A percentile compares a stretch with the other conserved stretches of the same genome.
Evolutionary conservation across 2,113 vertebrate genomes (phyloP).

Genomic region (Pteruthius melanotis): DNA sequence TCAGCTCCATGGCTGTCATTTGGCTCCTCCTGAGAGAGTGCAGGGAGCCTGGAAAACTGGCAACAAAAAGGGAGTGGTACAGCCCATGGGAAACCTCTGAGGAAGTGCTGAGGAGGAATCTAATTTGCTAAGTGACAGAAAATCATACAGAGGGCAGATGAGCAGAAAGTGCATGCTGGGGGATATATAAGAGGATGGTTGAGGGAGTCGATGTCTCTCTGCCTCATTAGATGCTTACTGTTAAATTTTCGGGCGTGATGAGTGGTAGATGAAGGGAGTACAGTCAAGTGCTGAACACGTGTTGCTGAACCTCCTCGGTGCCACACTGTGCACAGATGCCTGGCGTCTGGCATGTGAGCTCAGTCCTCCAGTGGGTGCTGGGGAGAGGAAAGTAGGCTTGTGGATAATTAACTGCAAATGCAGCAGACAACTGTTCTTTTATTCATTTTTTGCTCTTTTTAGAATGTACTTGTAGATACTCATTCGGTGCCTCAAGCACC

Average conservation of each 20-base stretch:
- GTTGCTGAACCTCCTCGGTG: background rate
- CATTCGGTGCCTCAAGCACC: background rate
- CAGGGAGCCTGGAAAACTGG: background rate
- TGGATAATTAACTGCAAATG: background rate
- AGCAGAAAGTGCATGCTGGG: background rate
- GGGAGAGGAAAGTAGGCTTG: background rate
- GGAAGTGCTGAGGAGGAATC: background rate
- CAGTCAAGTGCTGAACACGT: background rate
- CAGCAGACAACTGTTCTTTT: background rate
- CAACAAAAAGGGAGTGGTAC: background rate
- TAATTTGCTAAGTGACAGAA: background rate
- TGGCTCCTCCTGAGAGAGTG: background rate
- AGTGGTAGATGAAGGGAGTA: background rate
- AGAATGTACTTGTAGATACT: background rate
- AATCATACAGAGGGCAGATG: background rate
- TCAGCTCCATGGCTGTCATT: background rate
- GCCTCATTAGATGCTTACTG: background rate
- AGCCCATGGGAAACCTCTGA: background rate
- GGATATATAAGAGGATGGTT: background rate
- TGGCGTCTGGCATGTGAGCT: background rate
- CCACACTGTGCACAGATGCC: background rate
- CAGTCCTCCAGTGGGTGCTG: background rate
- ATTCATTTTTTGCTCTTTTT: constrained; percentile 21
- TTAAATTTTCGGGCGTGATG: background rate
- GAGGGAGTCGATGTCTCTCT: background rate